Base-by-base conservation (phyloP, 2,888 invertebrate species). In the Trachelus iudaicus region DNA sequence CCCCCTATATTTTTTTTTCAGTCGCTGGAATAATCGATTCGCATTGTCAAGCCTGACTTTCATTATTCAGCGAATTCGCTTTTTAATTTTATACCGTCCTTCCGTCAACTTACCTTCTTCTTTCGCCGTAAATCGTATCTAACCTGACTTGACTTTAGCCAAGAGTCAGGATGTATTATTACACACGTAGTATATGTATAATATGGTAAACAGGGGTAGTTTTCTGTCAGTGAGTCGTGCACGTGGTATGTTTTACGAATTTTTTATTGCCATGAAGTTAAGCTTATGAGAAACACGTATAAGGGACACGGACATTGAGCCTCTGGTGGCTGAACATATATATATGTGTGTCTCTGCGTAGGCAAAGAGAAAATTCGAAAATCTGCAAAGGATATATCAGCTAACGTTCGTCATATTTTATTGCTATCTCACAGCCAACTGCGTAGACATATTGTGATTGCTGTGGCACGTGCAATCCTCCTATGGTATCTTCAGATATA, bases 391-490 rank as follows among this genome's bases (percentile, higher is more conserved):
- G 75, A 77, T 79, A 79, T 74, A 73, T 30, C 56, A 69, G 77
- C 69, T 77, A 79, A 34, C 77, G 79, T 37, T 74, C 56, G 34
- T 69, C 69, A 40, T 80, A 80, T 80, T 79, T 80, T 80, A 79
- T 80, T 77, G 71, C 77, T 75, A 79, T 80, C 75, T 76, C 34
- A 56, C 34, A 56, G 35, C 34, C 68, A 69, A 69, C 34, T 73
- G 75, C 69, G 73, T 23, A 75, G 40, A 73, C 79, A 76, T 77
- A 6, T 37, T 37, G 69, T 56, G 40, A 75, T 15, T 31, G 30
- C 69, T 68, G 33, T 56, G 40, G 40, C 73, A 56, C 69, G 69
- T 73, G n/a, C 77, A 71, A 69, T 31, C 1, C 75, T 71, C 68
- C 33, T 78, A 15, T 30, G 40, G 15, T 15, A 40, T 15, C 40